These are phyloP conservation scores for Candoia aspera DNA, from an alignment of 2,113 vertebrate genomes.

Conservation along the genomic window DNA sequence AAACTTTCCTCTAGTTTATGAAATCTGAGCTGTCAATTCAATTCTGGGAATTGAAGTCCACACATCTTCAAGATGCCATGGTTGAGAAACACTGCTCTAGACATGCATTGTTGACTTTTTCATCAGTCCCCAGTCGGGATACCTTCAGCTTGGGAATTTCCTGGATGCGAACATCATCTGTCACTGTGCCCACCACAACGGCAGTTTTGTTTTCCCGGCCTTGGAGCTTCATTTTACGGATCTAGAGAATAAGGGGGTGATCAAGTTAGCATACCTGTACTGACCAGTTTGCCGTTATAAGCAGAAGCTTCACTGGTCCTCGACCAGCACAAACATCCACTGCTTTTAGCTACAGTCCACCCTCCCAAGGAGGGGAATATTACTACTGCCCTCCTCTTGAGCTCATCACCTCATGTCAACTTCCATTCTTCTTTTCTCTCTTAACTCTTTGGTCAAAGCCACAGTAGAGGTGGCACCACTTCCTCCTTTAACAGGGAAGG, in stretches of 20 bases:
- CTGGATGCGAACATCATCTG: constrained; percentile 87
- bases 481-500: not conserved
- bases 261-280: not conserved
- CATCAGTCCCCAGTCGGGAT: not conserved
- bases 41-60: too few relatives aligned
- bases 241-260: constrained; percentile 63
- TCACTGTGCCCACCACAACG: constrained; percentile 88
- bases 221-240: constrained; percentile 87
- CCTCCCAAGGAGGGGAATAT: not conserved
- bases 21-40: not conserved
- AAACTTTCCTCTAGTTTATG: not conserved
- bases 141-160: constrained; percentile 91
- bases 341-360: not conserved
- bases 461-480: not conserved
- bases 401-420: not conserved
- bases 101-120: too few relatives aligned
- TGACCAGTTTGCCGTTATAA: not conserved
- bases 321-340: not conserved
- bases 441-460: not conserved
- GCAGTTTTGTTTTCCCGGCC: constrained; percentile 85
- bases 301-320: not conserved
- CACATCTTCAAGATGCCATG: too few relatives aligned
- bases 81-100: too few relatives aligned
- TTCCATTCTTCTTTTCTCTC: not conserved
- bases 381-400: not conserved